A percentile compares a stretch with the other conserved stretches of the same genome.
These are phyloP conservation scores for Acanthornis magna DNA, from an alignment of 2,797 vertebrate species.

Conservation along the genomic window DNA sequence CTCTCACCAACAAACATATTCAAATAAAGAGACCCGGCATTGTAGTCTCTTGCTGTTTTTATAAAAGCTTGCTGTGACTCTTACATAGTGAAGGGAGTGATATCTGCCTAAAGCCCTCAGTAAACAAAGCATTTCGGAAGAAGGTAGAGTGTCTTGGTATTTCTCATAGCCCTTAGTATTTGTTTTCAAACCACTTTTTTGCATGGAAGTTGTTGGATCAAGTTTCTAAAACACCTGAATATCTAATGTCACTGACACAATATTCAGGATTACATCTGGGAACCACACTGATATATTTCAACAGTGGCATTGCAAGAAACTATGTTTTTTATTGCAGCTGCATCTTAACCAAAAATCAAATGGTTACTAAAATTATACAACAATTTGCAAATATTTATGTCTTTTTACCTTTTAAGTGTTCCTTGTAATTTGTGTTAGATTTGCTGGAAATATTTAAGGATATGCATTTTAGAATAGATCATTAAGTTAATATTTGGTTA, in stretches of 20 bases:
- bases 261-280: not conserved
- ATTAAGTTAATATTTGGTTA: not conserved
- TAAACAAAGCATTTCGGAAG: not conserved
- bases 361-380: not conserved
- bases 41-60: not conserved
- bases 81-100: not conserved
- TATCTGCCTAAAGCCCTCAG: not conserved
- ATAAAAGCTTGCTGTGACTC: not conserved
- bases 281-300: not conserved
- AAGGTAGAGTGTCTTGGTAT: rapidly evolving
- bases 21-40: not conserved
- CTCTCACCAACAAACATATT: not conserved
- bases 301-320: not conserved
- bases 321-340: not conserved
- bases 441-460: not conserved
- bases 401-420: not conserved
- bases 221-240: not conserved
- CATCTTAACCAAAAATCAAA: not conserved
- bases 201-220: not conserved
- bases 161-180: not conserved
- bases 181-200: not conserved
- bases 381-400: not conserved
- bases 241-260: not conserved
- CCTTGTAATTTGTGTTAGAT: not conserved
- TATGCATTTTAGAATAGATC: not conserved